Conservation (phyloP, 2,888 invertebrate genomes). For the Panzeria rudis region DNA sequence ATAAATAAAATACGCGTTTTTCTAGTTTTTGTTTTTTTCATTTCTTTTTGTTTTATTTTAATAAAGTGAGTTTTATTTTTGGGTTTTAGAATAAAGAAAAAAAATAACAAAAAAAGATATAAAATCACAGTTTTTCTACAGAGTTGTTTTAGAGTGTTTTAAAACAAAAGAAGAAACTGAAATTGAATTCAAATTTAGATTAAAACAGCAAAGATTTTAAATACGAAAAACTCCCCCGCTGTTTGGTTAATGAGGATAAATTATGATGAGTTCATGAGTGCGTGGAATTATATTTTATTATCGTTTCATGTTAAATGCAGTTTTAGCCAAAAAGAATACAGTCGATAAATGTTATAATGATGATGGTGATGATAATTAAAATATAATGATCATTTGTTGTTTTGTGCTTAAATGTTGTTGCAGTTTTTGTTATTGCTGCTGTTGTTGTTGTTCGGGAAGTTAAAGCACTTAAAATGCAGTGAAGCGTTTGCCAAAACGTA, state of each 20-base stretch:
- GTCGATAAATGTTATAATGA: constrained; percentile 21
- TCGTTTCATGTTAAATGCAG: constrained; percentile 50
- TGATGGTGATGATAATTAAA: constrained; percentile 5
- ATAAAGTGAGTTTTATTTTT: constrained; percentile 63
- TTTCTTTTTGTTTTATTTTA: constrained; percentile 21
- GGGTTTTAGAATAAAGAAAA: constrained; percentile 18
- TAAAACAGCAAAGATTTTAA: constrained; percentile 14
- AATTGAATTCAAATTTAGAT: constrained; percentile 16
- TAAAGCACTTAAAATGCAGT: constrained; percentile 71
- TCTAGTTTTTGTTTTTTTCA: constrained; percentile 59
- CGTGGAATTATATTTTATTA: constrained; percentile 52
- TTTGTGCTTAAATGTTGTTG: constrained; percentile 21
- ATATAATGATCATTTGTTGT: constrained; percentile 42
- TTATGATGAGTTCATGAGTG: constrained; percentile 54
- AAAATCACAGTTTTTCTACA: constrained; percentile 9
- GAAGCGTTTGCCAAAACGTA: constrained; percentile 70
- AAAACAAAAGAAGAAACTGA: constrained; percentile 55
- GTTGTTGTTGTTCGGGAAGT: constrained; percentile 68
- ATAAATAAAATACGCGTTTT: constrained; percentile 65
- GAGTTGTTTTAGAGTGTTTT: constrained; percentile 1
- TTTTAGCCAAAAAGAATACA: constrained; percentile 42
- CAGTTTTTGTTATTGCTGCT: constrained; percentile 5
- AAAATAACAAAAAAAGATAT: constrained; percentile 16
- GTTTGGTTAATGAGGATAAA: constrained; percentile 32
- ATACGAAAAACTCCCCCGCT: constrained; percentile 61